phyloP scores from a whole-genome alignment of 2,888 invertebrate species.

The Tipula unca region DNA sequence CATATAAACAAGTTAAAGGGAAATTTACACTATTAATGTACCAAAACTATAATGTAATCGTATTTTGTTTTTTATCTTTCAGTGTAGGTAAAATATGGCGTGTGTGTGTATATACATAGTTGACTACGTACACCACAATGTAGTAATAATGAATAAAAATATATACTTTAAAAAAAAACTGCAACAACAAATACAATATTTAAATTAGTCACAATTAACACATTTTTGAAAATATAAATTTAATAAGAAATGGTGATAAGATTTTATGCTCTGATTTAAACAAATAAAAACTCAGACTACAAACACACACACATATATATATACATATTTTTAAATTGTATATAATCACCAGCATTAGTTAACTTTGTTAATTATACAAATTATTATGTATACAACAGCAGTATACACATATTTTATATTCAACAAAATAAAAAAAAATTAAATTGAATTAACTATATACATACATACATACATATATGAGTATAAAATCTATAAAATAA shows the following conservation, averaged over 20 bases:
- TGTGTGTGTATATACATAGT: not conserved
- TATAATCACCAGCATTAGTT: not conserved
- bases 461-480: too few relatives aligned
- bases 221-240: not conserved
- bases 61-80: not conserved
- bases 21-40: not conserved
- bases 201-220: not conserved
- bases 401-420: not conserved
- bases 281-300: not conserved
- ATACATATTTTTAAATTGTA: not conserved
- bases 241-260: not conserved
- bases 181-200: not conserved
- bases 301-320: not conserved
- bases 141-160: too few relatives aligned
- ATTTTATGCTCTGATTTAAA: not conserved
- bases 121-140: not conserved
- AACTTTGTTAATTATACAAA: not conserved
- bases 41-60: not conserved
- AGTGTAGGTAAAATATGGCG: not conserved
- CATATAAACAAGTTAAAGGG: not conserved
- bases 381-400: not conserved
- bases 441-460: too few relatives aligned
- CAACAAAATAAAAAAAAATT: not conserved
- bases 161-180: too few relatives aligned
- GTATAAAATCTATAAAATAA: too few relatives aligned